A percentile compares a stretch with the other conserved stretches of the same genome.
Conservation (phyloP, 64 coral and sea anemone species). For the Porites lutea region DNA sequence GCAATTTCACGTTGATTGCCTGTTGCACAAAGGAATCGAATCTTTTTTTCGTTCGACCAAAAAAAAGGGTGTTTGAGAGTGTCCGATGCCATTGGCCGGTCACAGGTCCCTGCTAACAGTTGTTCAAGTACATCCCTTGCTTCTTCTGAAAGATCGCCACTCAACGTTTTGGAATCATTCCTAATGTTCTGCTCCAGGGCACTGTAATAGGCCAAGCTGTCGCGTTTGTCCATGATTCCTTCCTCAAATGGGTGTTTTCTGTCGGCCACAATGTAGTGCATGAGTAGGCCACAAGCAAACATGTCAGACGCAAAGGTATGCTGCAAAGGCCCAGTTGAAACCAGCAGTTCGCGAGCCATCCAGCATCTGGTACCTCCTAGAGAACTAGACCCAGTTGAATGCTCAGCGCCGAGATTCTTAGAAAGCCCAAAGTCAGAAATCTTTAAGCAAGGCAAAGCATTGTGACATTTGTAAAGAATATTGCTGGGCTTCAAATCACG, state of each 20-base stretch:
- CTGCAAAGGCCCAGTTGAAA: not conserved
- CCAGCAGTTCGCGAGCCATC: conserved; percentile 82
- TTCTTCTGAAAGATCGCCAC: conserved; percentile 32
- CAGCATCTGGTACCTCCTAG: conserved; percentile 67
- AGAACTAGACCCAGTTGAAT: conserved; percentile 20
- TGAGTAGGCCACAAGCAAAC: conserved; percentile 72
- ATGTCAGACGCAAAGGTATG: conserved; percentile 66
- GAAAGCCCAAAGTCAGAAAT: conserved; percentile 85
- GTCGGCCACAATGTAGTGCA: conserved; percentile 62
- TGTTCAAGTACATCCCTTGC: conserved; percentile 29
- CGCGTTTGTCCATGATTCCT: not conserved
- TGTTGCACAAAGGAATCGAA: conserved; percentile 26
- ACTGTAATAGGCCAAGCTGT: not conserved
- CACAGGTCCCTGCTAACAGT: conserved; percentile 12
- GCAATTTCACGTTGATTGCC: conserved; percentile 55
- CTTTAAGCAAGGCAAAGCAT: conserved; percentile 54
- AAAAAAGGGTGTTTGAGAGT: conserved; percentile 46
- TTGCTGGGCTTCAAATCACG: conserved; percentile 79
- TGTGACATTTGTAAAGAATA: conserved; percentile 15
- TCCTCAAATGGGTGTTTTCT: conserved; percentile 59
- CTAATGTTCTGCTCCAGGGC: conserved; percentile 36
- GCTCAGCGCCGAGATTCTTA: conserved; percentile 15
- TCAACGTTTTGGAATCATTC: not conserved
- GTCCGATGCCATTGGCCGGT: conserved; percentile 37
- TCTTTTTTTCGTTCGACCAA: conserved; percentile 70